phyloP scores from a whole-genome alignment of 2,113 vertebrate species.

The Nibea albiflora region DNA sequence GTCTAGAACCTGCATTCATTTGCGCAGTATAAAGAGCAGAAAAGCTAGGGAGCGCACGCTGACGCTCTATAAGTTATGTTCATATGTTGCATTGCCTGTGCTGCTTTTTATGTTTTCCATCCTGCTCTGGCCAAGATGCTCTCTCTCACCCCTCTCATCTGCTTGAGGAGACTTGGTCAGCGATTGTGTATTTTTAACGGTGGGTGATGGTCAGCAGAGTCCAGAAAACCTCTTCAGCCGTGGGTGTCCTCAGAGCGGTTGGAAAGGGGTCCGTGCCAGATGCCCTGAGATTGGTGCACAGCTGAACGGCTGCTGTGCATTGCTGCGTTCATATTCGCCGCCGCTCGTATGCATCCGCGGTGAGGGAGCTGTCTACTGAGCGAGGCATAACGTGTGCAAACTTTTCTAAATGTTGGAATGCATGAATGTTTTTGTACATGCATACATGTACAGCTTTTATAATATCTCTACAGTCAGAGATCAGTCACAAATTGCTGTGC shows the following conservation, averaged over 20 bases:
- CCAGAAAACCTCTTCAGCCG: constrained; percentile 14
- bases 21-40: neutral
- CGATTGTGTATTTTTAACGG: neutral
- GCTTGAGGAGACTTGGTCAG: neutral
- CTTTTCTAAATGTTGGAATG: neutral
- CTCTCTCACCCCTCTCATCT: neutral
- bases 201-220: neutral
- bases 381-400: neutral
- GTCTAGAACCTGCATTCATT: neutral
- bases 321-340: constrained; percentile 23
- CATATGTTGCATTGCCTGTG: neutral
- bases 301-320: constrained; percentile 45
- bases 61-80: neutral
- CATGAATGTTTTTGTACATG: constrained; percentile 8
- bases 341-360: constrained; percentile 10
- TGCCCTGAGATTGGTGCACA: constrained; percentile 41
- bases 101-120: neutral
- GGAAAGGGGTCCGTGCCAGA: constrained; percentile 9
- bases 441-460: neutral
- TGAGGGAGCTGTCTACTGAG: constrained; percentile 10
- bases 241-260: constrained; percentile 21
- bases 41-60: neutral
- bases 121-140: neutral
- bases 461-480: neutral
- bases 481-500: neutral